These are phyloP conservation scores for Patiria miniata DNA, from an alignment of 35 echinoderm and acorn worm genomes.

Conservation along the genomic window DNA sequence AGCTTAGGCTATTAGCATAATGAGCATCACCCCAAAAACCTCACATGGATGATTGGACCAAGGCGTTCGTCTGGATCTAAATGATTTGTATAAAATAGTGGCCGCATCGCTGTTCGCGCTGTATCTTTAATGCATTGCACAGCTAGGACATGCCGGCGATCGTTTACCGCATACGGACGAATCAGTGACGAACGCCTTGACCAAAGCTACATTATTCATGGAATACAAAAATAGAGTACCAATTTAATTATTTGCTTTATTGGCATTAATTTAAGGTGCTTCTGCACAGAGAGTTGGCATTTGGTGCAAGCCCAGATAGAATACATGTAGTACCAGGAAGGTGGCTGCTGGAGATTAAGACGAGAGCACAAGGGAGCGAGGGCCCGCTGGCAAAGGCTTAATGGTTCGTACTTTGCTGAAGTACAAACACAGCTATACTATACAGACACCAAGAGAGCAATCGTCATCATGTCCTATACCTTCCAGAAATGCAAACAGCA, in stretches of 20 bases:
- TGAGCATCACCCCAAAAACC: no score
- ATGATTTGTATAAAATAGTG: no score
- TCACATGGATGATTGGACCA: no score
- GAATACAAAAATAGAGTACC: background rate
- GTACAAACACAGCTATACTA: background rate
- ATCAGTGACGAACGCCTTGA: background rate
- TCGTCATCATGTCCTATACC: slow-evolving; percentile 7
- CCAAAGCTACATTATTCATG: background rate
- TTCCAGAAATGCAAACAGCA: background rate
- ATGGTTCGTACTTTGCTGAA: background rate
- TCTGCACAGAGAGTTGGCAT: background rate
- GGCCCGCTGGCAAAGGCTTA: background rate
- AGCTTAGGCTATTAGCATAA: no score
- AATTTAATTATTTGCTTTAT: background rate
- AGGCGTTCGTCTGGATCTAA: no score
- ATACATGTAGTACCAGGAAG: background rate
- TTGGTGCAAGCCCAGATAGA: slow-evolving; percentile 6
- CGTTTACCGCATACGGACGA: background rate
- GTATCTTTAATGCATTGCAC: background rate
- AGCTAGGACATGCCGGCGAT: background rate
- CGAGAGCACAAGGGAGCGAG: background rate
- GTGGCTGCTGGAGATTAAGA: background rate
- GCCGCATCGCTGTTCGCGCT: background rate
- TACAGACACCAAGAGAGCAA: background rate
- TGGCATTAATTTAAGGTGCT: background rate